Evolutionary conservation across 2,113 vertebrate species (phyloP).

Genomic region (Serinus canaria): DNA sequence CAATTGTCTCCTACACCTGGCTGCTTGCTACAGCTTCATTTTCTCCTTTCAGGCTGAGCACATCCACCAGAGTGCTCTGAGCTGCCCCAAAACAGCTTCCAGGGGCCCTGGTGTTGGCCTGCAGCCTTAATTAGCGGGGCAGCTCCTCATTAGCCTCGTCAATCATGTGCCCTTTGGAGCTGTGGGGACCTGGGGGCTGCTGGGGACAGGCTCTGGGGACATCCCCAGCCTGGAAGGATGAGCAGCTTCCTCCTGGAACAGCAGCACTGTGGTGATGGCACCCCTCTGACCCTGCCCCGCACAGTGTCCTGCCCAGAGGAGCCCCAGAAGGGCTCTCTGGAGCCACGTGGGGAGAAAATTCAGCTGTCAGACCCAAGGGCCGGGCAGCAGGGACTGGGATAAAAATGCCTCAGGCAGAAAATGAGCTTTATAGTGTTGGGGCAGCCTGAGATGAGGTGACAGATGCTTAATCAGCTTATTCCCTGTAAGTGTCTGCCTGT

Average conservation of each 20-base stretch:
- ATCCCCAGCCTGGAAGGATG: not conserved
- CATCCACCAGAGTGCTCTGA: not conserved
- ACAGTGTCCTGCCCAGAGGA: accelerated
- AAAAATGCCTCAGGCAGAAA: conserved; percentile 35
- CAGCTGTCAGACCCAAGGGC: not conserved
- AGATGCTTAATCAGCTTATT: conserved; percentile 55
- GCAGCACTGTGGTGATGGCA: not conserved
- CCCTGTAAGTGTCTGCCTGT: not conserved
- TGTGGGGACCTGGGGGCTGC: not conserved
- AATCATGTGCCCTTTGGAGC: not conserved
- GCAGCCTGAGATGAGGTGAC: not conserved
- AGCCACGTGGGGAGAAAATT: not conserved
- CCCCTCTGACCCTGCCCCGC: not conserved
- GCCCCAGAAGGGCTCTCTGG: not conserved
- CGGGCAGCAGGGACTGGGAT: not conserved
- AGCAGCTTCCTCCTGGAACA: not conserved
- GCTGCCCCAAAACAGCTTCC: not conserved
- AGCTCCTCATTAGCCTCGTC: not conserved
- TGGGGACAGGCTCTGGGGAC: not conserved
- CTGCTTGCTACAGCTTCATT: not conserved
- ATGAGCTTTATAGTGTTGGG: conserved; percentile 36
- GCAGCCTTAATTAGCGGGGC: not conserved
- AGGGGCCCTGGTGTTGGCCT: accelerated
- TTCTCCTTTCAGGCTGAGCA: not conserved
- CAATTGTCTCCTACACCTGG: not conserved